Conservation (phyloP, 2,113 vertebrate genomes). For the Eulacestoma nigropectus region DNA sequence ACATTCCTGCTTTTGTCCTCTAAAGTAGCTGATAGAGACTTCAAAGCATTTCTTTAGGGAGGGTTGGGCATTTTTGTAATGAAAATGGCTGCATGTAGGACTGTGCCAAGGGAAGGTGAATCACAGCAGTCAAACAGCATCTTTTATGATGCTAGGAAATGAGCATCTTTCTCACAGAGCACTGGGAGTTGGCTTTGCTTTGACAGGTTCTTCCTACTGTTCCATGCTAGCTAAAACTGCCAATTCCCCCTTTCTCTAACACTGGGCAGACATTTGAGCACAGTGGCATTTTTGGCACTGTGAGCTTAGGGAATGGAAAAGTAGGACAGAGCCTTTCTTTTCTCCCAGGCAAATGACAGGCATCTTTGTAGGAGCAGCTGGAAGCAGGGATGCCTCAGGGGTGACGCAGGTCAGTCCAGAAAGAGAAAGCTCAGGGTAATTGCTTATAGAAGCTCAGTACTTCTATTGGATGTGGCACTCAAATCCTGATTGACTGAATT, state of each 20-base stretch:
- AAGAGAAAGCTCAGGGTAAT: not conserved
- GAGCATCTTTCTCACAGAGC: not conserved
- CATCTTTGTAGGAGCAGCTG: not conserved
- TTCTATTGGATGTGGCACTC: not conserved
- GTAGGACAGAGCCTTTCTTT: not conserved
- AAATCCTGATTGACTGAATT: not conserved
- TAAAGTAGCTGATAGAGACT: not conserved
- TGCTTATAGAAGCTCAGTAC: not conserved
- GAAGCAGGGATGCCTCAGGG: not conserved
- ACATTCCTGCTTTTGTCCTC: not conserved
- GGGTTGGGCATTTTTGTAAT: not conserved
- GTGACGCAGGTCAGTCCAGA: not conserved
- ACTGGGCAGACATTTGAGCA: not conserved
- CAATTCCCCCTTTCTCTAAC: not conserved
- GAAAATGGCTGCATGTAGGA: not conserved
- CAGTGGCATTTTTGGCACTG: not conserved
- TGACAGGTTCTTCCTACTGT: not conserved
- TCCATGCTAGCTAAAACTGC: not conserved
- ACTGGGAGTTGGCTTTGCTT: not conserved
- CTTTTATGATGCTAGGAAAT: not conserved
- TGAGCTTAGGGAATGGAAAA: not conserved
- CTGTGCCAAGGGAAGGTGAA: not conserved
- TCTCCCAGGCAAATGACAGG: not conserved
- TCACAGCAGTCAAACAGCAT: not conserved
- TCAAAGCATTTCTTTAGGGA: not conserved